Evolutionary conservation across 2,888 invertebrate genomes (phyloP).

Genomic region (Brachypalpus laphriformis): DNA sequence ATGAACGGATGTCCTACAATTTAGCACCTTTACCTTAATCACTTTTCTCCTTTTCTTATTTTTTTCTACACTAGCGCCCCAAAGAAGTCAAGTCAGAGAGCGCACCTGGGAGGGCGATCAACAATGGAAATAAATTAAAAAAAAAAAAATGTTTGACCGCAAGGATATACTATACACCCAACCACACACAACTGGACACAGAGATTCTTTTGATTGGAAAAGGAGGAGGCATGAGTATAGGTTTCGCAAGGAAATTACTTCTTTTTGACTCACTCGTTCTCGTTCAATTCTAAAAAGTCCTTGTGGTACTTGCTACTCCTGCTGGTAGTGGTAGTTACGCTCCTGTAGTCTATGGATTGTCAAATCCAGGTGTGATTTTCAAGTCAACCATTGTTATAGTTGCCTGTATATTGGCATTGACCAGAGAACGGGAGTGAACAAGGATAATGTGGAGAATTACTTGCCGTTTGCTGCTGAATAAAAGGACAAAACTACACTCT

Average conservation of each 20-base stretch:
- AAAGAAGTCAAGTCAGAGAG: slow-evolving; percentile 55
- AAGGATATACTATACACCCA: slow-evolving; percentile 31
- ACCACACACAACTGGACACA: slow-evolving; percentile 1
- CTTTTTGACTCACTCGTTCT: neutral
- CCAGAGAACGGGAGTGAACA: slow-evolving; percentile 60
- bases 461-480: slow-evolving; percentile 51
- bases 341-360: slow-evolving; percentile 57
- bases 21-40: slow-evolving; percentile 73
- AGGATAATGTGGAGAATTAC: slow-evolving; percentile 70
- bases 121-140: slow-evolving; percentile 72
- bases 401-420: neutral
- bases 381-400: slow-evolving; percentile 55
- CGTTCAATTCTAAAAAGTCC: neutral
- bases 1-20: slow-evolving; percentile 73
- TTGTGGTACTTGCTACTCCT: slow-evolving; percentile 55
- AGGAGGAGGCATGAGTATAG: slow-evolving; percentile 33
- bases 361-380: slow-evolving; percentile 71
- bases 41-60: slow-evolving; percentile 45
- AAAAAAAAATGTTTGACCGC: slow-evolving; percentile 67
- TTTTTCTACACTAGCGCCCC: slow-evolving; percentile 17
- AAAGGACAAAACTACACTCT: slow-evolving; percentile 37
- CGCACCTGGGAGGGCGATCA: slow-evolving; percentile 68
- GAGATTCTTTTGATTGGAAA: slow-evolving; percentile 46
- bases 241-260: slow-evolving; percentile 21
- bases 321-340: slow-evolving; percentile 17